A percentile compares a stretch with the other conserved stretches of the same genome.
Evolutionary conservation across 2,797 vertebrate species (phyloP).

Genomic region (Muraenolepis orangiensis): DNA sequence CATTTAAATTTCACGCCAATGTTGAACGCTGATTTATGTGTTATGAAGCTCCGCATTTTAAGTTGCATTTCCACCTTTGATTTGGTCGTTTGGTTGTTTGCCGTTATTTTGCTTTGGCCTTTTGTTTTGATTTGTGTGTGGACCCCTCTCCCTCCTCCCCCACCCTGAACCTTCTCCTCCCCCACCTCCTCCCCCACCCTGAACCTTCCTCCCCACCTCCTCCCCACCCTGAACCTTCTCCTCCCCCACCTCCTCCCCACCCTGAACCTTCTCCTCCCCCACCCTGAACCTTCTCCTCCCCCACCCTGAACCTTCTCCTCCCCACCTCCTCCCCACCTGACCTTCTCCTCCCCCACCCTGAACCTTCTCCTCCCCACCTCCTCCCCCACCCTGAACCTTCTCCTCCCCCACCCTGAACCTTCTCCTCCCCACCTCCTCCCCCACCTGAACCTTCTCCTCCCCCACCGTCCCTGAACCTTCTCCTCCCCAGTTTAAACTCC

Average conservation of each 20-base stretch:
- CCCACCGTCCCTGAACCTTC: conserved; percentile 21
- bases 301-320: conserved; percentile 14
- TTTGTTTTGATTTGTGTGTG: conserved; percentile 58
- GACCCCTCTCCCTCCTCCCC: conserved; percentile 51
- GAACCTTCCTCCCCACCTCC: conserved; percentile 48
- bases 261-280: conserved; percentile 27
- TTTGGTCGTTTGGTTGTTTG: conserved; percentile 55
- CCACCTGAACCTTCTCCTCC: conserved; percentile 28
- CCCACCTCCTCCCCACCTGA: too few relatives aligned
- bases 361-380: conserved; percentile 51
- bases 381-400: conserved; percentile 20
- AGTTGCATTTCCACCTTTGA: background rate
- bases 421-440: conserved; percentile 51
- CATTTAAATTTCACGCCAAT: background rate
- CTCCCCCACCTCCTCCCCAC: conserved; percentile 43
- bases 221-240: conserved; percentile 33
- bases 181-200: conserved; percentile 36
- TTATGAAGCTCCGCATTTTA: conserved; percentile 39
- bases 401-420: conserved; percentile 25
- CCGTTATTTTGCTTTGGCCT: conserved; percentile 47
- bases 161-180: conserved; percentile 27
- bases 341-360: conserved; percentile 28
- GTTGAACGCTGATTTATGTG: conserved; percentile 13
- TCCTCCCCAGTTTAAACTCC: conserved; percentile 71
- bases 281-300: conserved; percentile 25